A percentile compares a stretch with the other conserved stretches of the same genome.
Evolutionary conservation across 1,140 invertebrate genomes (phyloP).

Genomic region (Polypedilum pembai): DNA sequence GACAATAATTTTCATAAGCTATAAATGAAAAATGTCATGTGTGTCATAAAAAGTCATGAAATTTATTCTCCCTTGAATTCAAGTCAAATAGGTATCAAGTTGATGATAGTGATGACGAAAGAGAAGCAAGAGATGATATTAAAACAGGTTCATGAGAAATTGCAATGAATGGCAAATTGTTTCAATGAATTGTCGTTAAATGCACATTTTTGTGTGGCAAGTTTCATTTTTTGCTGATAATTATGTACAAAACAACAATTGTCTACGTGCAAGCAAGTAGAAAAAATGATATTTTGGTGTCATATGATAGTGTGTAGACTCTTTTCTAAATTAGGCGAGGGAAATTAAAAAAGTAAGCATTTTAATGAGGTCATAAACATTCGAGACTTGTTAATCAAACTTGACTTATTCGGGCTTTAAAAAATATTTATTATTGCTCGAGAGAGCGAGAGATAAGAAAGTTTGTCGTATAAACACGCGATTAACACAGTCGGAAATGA

Average conservation of each 20-base stretch:
- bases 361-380: constrained; percentile 26
- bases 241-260: background rate
- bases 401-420: constrained; percentile 22
- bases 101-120: background rate
- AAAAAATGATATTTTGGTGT: background rate
- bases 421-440: constrained; percentile 4
- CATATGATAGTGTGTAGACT: background rate
- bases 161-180: constrained; percentile 27
- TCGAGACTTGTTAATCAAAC: constrained; percentile 23
- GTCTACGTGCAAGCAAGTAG: background rate
- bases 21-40: background rate
- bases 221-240: background rate
- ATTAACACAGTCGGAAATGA: constrained; percentile 17
- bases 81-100: background rate
- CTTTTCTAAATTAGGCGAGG: background rate
- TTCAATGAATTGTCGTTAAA: constrained; percentile 7
- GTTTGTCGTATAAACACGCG: constrained; percentile 9
- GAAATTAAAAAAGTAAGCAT: background rate
- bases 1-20: too few relatives aligned
- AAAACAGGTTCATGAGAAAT: constrained; percentile 19
- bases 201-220: background rate
- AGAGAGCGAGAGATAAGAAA: constrained; percentile 4
- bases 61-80: background rate
- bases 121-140: background rate
- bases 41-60: too few relatives aligned